Base-by-base conservation (phyloP, 2,113 vertebrate species). In the Engraulis encrasicolus region DNA sequence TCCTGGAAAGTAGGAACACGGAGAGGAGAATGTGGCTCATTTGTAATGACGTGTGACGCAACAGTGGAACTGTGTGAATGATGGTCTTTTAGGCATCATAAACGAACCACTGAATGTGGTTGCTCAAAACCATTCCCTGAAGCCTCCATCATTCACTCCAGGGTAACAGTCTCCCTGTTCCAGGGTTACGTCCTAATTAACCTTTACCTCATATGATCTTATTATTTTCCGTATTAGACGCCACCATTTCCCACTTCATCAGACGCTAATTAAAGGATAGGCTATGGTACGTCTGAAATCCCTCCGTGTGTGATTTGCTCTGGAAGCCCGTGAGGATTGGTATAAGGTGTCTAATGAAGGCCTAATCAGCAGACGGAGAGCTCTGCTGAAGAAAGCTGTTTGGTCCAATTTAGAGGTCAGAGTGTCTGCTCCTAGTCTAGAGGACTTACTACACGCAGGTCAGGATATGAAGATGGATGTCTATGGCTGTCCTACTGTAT, bases 191-290 rank as follows among this genome's bases (percentile, higher is more conserved):
- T 86, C 54, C 71, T 82, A 71, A 84, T 85, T 81, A 88, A 81
- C 87, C 82, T 79, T 82, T 81, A 82, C 83, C 83, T 81, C 79
- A 27, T 85, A 52, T 49, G 85, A 85, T 85, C 87, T 77, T 50
- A 78, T 83, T 85, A 77, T 84, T 88, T 87, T 83, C 52, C 66
- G 71, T 83, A 81, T 78, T 82, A 58, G 82, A 88, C 88, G 78
- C 88, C 84, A 89, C 82, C 81, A 45, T 87, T 90, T 88, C 87
- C 88, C 83, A 52, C 86, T 90, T 88, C 89, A 90, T 91, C 87
- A 86, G 79, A 81, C 79, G 58, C 85, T 91, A 92, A 92, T 93
- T 90, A 92, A 91, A 87, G 90, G 79, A 83, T 78, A n/a, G n/a
- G n/a, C n/a, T n/a, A n/a, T n/a, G n/a, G n/a, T n/a, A 89, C 90